phyloP scores from a whole-genome alignment of 2,797 vertebrate genomes.

The Tamandua tetradactyla region DNA sequence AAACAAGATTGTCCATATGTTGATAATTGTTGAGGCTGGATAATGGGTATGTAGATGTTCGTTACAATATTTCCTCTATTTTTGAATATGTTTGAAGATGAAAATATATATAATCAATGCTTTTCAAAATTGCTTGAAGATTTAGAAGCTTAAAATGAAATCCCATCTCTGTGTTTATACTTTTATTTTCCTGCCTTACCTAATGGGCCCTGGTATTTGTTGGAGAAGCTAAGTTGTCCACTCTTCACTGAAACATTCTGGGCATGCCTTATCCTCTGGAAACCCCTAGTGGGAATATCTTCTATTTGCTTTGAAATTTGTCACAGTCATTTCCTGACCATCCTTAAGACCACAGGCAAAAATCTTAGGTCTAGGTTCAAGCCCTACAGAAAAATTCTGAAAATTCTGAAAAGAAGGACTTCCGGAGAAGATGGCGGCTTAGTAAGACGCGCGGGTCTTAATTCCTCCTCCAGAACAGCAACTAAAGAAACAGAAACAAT shows the following conservation, averaged over 20 bases:
- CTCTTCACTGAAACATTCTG: background rate
- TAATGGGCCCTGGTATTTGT: background rate
- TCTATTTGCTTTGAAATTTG: background rate
- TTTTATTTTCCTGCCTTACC: background rate
- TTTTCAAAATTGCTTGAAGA: background rate
- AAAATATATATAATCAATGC: background rate
- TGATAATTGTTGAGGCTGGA: background rate
- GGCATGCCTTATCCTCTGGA: background rate
- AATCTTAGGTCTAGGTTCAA: background rate
- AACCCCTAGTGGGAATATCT: background rate
- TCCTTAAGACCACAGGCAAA: background rate
- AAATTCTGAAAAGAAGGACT: too few species aligned
- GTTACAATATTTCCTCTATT: background rate
- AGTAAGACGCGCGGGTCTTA: too few species aligned
- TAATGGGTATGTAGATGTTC: background rate
- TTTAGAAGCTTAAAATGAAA: background rate
- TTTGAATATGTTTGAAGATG: background rate
- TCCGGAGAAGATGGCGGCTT: too few species aligned
- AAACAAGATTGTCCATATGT: background rate
- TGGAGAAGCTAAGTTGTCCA: background rate
- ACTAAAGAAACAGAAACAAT: too few species aligned
- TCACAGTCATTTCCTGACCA: background rate
- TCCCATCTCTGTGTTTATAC: background rate
- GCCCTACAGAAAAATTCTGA: background rate
- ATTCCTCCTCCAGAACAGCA: too few species aligned